These are phyloP conservation scores for Drepana falcataria DNA, from an alignment of 2,888 invertebrate genomes.

Conservation along the genomic window DNA sequence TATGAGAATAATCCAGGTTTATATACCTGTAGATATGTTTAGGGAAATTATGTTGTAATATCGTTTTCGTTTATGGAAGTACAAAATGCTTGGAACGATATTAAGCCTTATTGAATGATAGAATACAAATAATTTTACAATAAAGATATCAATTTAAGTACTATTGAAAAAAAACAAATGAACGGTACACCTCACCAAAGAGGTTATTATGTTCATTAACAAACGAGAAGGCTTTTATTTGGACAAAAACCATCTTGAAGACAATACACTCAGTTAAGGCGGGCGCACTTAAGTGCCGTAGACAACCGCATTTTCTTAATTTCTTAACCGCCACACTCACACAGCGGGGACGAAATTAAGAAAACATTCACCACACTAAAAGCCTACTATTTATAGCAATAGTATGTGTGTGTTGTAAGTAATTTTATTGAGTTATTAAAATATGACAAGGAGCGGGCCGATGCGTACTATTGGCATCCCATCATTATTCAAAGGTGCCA, in stretches of 20 bases:
- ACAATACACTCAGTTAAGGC: conserved; percentile 58
- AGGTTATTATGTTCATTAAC: conserved; percentile 62
- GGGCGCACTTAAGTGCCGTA: conserved; percentile 62
- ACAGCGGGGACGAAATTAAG: conserved; percentile 74
- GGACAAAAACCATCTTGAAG: conserved; percentile 66
- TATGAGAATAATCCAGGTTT: too few species aligned
- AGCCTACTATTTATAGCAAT: conserved; percentile 47
- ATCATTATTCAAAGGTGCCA: too few species aligned
- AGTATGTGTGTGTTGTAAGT: conserved; percentile 25
- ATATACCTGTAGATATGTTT: too few species aligned
- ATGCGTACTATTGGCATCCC: too few species aligned
- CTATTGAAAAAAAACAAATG: too few species aligned
- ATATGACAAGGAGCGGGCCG: too few species aligned
- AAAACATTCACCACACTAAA: conserved; percentile 71
- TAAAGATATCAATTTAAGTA: conserved; percentile 22
- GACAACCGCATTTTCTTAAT: conserved; percentile 72
- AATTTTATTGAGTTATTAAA: too few species aligned
- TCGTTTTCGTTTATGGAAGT: too few species aligned
- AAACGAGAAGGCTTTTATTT: conserved; percentile 66
- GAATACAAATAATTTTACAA: neutral
- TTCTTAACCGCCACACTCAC: conserved; percentile 70
- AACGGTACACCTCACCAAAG: conserved; percentile 4
- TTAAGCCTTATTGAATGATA: too few species aligned
- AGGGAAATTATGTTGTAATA: too few species aligned
- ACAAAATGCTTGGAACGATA: too few species aligned